A percentile compares a stretch with the other conserved stretches of the same genome.
Evolutionary conservation across 1,140 invertebrate genomes (phyloP).

Genomic region (Zaprionus tsacasi): DNA sequence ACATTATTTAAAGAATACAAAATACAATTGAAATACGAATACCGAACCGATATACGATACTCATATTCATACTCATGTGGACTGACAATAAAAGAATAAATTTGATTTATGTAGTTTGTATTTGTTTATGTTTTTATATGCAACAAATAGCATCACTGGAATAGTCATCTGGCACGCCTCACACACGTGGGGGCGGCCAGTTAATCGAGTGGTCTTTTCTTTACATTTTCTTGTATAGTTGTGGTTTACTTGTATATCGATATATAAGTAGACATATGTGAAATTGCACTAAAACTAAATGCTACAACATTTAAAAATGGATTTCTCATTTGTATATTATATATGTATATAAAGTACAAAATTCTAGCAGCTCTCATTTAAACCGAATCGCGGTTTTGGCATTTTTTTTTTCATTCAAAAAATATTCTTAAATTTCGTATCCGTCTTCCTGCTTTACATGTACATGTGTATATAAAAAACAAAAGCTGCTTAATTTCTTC

Average conservation of each 20-base stretch:
- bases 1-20: constrained; percentile 56
- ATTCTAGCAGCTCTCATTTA: constrained; percentile 66
- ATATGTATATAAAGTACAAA: constrained; percentile 51
- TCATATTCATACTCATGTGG: constrained; percentile 17
- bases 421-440: constrained; percentile 51
- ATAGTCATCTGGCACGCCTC: constrained; percentile 55
- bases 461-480: constrained; percentile 51
- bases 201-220: constrained; percentile 64
- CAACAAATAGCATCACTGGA: constrained; percentile 81
- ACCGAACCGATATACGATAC: constrained; percentile 1
- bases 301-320: constrained; percentile 80
- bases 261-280: constrained; percentile 68
- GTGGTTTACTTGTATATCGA: constrained; percentile 30
- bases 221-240: constrained; percentile 37
- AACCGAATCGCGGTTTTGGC: constrained; percentile 67
- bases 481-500: constrained; percentile 45
- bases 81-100: constrained; percentile 57
- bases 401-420: constrained; percentile 59
- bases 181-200: constrained; percentile 32
- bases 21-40: constrained; percentile 49
- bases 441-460: constrained; percentile 22
- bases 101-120: constrained; percentile 73
- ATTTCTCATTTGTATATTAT: constrained; percentile 38
- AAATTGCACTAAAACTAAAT: constrained; percentile 82
- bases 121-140: constrained; percentile 64